Conservation (phyloP, 2,888 invertebrate species). For the Campoplex capitator region DNA sequence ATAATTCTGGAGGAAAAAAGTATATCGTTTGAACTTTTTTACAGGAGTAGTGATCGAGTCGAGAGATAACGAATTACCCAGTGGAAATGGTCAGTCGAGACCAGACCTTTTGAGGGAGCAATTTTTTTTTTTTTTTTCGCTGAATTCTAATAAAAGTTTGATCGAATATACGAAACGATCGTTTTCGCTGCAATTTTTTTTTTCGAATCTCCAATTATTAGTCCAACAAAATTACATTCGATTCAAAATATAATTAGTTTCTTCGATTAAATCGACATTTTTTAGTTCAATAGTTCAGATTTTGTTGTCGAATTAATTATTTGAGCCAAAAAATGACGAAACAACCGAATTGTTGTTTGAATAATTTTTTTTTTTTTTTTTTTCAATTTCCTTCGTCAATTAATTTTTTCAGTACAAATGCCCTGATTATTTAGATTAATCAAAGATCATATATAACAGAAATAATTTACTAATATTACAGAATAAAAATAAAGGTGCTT, state of each 20-base stretch:
- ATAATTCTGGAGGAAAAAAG: background rate
- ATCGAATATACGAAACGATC: background rate
- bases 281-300: background rate
- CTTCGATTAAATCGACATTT: background rate
- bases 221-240: background rate
- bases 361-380: too few relatives aligned
- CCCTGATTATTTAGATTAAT: too few relatives aligned
- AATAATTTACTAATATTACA: too few relatives aligned
- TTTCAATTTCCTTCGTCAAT: too few relatives aligned
- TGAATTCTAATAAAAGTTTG: background rate
- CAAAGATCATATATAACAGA: too few relatives aligned
- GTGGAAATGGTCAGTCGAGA: background rate
- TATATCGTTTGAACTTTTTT: background rate
- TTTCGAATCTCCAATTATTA: background rate
- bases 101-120: background rate
- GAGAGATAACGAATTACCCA: constrained; percentile 3
- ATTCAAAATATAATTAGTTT: background rate
- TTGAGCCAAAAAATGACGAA: too few relatives aligned
- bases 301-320: background rate
- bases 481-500: background rate
- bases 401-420: too few relatives aligned
- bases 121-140: background rate
- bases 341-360: too few relatives aligned
- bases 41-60: background rate
- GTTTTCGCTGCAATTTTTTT: background rate